Evolutionary conservation across 1,140 invertebrate genomes (phyloP), one percentile per base, ranked within the genome.

Genomic region (Anastatus disparis): DNA sequence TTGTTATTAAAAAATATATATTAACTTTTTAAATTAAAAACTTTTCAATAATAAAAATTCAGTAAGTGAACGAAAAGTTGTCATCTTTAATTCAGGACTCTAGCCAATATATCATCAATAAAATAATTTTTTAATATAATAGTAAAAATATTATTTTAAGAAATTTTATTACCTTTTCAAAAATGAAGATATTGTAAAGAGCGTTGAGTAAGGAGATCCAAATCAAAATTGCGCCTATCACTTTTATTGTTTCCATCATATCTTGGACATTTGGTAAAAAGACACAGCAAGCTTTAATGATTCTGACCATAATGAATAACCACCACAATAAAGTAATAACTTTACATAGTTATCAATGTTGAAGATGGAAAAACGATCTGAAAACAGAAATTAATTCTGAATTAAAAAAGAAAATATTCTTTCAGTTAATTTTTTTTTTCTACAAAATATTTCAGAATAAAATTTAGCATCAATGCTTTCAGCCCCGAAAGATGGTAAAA

Each of bases 71-170:
- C 81, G 77, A 80, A 72, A 64, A 44, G 40, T 71, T 83, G 74
- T 84, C 80, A 83, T 82, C 80, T 83, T 77, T 67, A 55, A 77
- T 68, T 84, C 83, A 85, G 83, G 77, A 85, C 83, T 85, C 83
- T 85, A 85, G 83, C 82, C 83, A 80, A 75, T 70, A 48, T 71
- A 70, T 85, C 83, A 85, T 85, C 83, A 50, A 22, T 17, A 58
- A 22, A 53, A 38, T 31, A n/a, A n/a, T n/a, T n/a, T n/a, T n/a
- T n/a, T n/a, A n/a, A n/a, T n/a, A n/a, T n/a, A n/a, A n/a, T 12
- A 26, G 35, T 38, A 66, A 68, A 69, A 27, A 22, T 20, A 59
- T 63, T 35, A 31, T 56, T 42, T 15, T 35, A 35, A 31, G 3
- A 40, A 40, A 61, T 42, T 46, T 24, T 35, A 70, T 68, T 38